Evolutionary conservation across 2,797 vertebrate genomes (phyloP).

Genomic region (Hypotaenidia okinawae): DNA sequence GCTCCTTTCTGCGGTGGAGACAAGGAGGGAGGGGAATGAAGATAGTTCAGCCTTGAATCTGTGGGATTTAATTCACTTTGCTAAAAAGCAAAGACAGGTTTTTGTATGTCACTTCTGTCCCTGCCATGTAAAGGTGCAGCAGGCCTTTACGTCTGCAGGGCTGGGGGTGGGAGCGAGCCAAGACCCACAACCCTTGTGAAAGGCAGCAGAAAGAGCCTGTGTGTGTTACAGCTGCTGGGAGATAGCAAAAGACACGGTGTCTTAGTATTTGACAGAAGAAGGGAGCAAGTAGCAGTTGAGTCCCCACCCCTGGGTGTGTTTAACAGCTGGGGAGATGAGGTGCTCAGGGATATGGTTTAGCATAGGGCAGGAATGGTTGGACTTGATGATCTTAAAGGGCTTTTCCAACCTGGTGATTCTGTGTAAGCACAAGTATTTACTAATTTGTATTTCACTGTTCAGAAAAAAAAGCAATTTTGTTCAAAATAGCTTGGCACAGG

Average conservation of each 20-base stretch:
- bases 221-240: neutral
- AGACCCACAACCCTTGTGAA: neutral
- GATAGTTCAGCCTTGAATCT: neutral
- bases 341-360: too few relatives aligned
- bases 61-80: neutral
- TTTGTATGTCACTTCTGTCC: neutral
- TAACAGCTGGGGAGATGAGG: too few relatives aligned
- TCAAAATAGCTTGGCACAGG: neutral
- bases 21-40: neutral
- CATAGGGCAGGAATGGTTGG: too few relatives aligned
- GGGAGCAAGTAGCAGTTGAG: neutral
- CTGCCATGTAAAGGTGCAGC: neutral
- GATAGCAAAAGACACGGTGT: too few relatives aligned
- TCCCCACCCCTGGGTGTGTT: too few relatives aligned
- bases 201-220: neutral
- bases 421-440: neutral
- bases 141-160: neutral
- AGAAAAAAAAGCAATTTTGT: neutral
- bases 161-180: rapidly evolving
- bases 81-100: neutral
- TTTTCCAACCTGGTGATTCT: too few relatives aligned
- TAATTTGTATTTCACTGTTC: neutral
- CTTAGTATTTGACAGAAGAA: neutral
- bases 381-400: too few relatives aligned
- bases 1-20: neutral